phyloP scores from a whole-genome alignment of 2,888 invertebrate species.

The Venusia cambrica region DNA sequence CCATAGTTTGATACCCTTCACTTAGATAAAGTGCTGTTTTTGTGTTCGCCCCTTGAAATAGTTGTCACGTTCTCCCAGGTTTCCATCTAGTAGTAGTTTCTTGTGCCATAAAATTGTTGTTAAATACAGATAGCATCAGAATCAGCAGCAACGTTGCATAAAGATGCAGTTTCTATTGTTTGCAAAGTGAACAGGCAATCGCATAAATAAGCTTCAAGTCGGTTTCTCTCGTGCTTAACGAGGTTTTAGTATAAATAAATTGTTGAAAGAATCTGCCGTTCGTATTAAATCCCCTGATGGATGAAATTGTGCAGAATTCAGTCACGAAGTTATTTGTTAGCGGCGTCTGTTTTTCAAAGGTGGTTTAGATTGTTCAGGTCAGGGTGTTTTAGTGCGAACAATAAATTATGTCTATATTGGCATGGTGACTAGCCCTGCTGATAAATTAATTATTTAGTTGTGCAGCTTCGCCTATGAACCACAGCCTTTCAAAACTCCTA shows the following conservation, averaged over 20 bases:
- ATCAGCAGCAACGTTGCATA: conserved; percentile 27
- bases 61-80: conserved; percentile 42
- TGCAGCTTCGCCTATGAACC: conserved; percentile 1
- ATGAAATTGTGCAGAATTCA: conserved; percentile 2
- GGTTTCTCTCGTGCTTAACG: conserved; percentile 17
- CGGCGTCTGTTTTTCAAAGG: conserved; percentile 1
- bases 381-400: too few species aligned
- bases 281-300: too few species aligned
- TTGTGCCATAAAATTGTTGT: conserved; percentile 21
- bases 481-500: conserved; percentile 17
- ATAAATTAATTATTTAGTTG: conserved; percentile 2
- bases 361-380: conserved; percentile 5
- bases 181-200: conserved; percentile 25
- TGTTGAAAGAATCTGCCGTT: too few species aligned
- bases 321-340: conserved; percentile 1
- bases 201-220: conserved; percentile 16
- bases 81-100: conserved; percentile 32
- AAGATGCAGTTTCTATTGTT: conserved; percentile 29
- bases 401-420: too few species aligned
- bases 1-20: conserved; percentile 51
- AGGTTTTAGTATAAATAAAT: conserved; percentile 5
- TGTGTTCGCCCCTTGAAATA: conserved; percentile 45
- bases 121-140: conserved; percentile 25
- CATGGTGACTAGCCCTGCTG: background rate
- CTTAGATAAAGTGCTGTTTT: conserved; percentile 55